Evolutionary conservation across 2,888 invertebrate genomes (phyloP).

Genomic region (Azorinus chamasolen): DNA sequence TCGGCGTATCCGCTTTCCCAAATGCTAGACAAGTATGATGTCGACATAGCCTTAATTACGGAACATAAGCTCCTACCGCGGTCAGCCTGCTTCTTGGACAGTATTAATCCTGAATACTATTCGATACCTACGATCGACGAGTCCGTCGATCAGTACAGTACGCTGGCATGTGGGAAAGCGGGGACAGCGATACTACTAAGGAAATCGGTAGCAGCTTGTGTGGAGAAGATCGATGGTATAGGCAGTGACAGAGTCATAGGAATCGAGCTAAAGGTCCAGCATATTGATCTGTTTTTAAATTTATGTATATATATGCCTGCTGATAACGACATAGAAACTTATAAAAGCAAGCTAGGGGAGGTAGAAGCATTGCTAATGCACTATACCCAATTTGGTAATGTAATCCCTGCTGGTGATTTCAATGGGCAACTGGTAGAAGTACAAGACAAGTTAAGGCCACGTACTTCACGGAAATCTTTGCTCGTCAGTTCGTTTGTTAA

Average conservation of each 20-base stretch:
- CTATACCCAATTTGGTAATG: background rate
- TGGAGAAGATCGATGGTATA: background rate
- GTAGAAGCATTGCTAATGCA: background rate
- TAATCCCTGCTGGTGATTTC: slow-evolving; percentile 6
- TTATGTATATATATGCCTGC: slow-evolving; percentile 11
- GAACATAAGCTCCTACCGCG: slow-evolving; percentile 5
- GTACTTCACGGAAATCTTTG: background rate
- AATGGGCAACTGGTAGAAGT: background rate
- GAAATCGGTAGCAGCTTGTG: background rate
- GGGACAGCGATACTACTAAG: background rate
- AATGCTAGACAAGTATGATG: background rate
- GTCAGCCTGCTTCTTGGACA: background rate
- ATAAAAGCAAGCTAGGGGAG: background rate
- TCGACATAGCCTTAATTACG: slow-evolving; percentile 3
- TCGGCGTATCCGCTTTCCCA: background rate
- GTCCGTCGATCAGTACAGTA: background rate
- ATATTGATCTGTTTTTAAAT: background rate
- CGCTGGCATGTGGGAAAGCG: slow-evolving; percentile 10
- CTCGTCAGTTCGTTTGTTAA: background rate
- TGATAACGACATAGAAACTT: slow-evolving; percentile 1
- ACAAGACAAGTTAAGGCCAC: background rate
- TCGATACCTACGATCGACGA: background rate
- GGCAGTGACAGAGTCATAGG: background rate
- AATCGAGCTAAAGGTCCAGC: background rate
- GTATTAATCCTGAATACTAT: slow-evolving; percentile 3